Percentiles rank a stretch among this genome's conserved stretches.
phyloP scores from a whole-genome alignment of 2,797 vertebrate genomes.

The Rhinogobio ventralis region DNA sequence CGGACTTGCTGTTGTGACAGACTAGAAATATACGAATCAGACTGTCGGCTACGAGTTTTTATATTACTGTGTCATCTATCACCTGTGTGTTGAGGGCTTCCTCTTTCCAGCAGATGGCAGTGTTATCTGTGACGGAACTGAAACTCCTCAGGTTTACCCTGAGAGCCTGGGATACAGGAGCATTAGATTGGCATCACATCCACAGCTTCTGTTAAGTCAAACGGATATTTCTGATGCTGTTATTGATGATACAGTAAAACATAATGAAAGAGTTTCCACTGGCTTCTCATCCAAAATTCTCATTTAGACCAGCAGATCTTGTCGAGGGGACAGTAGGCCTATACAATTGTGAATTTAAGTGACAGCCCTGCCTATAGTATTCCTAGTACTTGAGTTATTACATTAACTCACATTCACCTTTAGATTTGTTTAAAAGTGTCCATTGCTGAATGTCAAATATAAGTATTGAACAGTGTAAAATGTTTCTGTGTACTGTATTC shows the following conservation, averaged over 20 bases:
- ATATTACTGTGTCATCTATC: slow-evolving; percentile 6
- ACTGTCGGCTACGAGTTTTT: neutral
- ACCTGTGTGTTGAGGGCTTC: neutral
- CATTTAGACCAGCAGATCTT: neutral
- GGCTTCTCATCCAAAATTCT: neutral
- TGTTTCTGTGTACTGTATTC: neutral
- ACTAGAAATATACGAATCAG: neutral
- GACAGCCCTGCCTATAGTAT: neutral
- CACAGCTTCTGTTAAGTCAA: neutral
- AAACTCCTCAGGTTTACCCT: neutral
- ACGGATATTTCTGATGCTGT: neutral
- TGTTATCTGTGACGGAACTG: slow-evolving; percentile 12
- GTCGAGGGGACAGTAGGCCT: neutral
- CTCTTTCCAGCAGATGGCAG: slow-evolving; percentile 43
- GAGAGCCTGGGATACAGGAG: neutral
- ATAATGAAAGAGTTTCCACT: neutral
- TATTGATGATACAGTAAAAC: neutral
- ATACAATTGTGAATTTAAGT: neutral
- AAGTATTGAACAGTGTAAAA: neutral
- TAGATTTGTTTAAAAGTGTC: neutral
- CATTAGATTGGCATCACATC: neutral
- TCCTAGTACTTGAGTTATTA: neutral
- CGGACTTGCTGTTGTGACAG: slow-evolving; percentile 10
- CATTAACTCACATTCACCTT: neutral
- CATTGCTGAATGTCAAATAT: neutral